Percentiles rank a stretch among this genome's conserved stretches.
Evolutionary conservation across 2,797 vertebrate species (phyloP).

Genomic region (Aeoliscus strigatus): DNA sequence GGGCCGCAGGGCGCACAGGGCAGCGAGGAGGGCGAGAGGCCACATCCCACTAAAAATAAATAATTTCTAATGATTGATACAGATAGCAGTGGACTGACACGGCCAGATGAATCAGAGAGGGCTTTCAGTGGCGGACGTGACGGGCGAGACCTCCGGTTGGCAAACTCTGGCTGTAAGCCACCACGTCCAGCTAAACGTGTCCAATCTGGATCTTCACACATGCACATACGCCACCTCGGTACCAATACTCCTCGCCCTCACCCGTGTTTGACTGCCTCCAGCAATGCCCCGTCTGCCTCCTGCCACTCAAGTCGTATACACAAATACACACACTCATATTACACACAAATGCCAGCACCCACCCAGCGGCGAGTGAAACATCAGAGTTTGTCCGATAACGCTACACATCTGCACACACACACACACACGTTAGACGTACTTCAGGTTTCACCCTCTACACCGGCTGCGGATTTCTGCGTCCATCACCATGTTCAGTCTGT

Average conservation of each 20-base stretch:
- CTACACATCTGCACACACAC: too few relatives aligned
- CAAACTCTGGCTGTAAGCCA: slow-evolving; percentile 76
- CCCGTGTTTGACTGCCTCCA: slow-evolving; percentile 53
- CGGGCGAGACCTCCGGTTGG: slow-evolving; percentile 72
- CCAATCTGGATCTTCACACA: too few relatives aligned
- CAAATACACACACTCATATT: slow-evolving; percentile 37
- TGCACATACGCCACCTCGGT: slow-evolving; percentile 23
- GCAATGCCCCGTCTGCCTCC: too few relatives aligned
- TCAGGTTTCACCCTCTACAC: too few relatives aligned
- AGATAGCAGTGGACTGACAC: slow-evolving; percentile 74
- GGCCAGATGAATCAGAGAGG: slow-evolving; percentile 63
- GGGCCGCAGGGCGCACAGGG: slow-evolving; percentile 60
- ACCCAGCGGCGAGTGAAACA: slow-evolving; percentile 45
- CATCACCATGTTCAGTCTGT: too few relatives aligned
- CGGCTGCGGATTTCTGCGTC: too few relatives aligned
- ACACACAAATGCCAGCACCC: slow-evolving; percentile 60
- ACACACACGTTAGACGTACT: too few relatives aligned
- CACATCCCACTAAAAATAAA: slow-evolving; percentile 81
- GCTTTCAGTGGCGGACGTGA: slow-evolving; percentile 44
- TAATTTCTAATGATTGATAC: slow-evolving; percentile 79
- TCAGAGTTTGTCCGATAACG: too few relatives aligned
- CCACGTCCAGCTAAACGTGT: too few relatives aligned
- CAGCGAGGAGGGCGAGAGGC: slow-evolving; percentile 62
- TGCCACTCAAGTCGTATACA: slow-evolving; percentile 51
- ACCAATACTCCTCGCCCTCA: slow-evolving; percentile 13